Base-by-base conservation (phyloP, 2,888 invertebrate species). In the Alloplasta piceator region DNA sequence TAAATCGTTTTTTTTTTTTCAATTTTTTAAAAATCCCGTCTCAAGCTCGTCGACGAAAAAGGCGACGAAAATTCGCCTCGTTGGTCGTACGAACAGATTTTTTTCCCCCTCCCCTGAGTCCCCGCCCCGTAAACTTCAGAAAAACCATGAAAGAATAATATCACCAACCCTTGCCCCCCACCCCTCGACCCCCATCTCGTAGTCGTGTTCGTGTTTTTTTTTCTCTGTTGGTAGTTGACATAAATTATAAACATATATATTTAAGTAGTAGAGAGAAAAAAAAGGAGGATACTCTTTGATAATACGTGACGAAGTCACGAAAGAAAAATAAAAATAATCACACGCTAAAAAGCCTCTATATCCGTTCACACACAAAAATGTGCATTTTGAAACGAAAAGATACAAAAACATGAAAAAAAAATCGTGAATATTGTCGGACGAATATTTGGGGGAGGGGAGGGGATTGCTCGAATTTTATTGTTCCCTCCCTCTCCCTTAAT, bases 151-250 rank as follows among this genome's bases (percentile, higher is more conserved):
- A 26, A 26, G 1, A 26, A 26, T 26, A 26, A 26, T 3, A 26
- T 26, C 26, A 26, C 26, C 84, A 83, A 87, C 26, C 26, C 26
- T 26, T 5, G n/a, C n/a, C n/a, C n/a, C n/a, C 85, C 72, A 63
- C 64, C 56, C 26, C 56, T 5, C 9, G n/a, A 38, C 70, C 63
- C 85, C 83, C 89, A 89, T 89, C 87, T 89, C 87, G 89, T 89
- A 90, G 89, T 87, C 83, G 88, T 89, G 85, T 87, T 87, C 88
- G 88, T 90, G 87, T 87, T 87, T 87, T 87, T 87, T 88, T 87
- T 86, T 82, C 83, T 83, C 64, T 84, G 81, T 83, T 83, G 78
- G 81, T 83, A 84, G 82, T 83, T 52, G 39, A 52, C 50, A 67
- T 43, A 41, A 77, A 41, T 63, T 72, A 74, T 58, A 70, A 41